These are phyloP conservation scores for Melanotus villosus DNA, from an alignment of 2,888 invertebrate genomes.

Conservation along the genomic window DNA sequence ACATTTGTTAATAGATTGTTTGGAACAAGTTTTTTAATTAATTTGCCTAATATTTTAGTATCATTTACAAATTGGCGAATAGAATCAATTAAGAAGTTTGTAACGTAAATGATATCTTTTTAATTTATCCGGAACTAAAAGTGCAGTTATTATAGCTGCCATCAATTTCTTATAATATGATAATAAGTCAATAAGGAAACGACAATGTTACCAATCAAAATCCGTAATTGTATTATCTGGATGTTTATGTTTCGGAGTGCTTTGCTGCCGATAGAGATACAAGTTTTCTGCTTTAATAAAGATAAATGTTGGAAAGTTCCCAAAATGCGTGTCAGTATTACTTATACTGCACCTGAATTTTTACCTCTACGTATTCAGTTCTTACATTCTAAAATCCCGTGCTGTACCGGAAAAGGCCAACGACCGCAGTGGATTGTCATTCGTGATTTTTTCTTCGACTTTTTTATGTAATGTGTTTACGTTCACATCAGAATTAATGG, in stretches of 20 bases:
- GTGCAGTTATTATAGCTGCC: neutral
- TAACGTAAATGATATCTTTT: too few species aligned
- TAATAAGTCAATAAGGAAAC: slow-evolving; percentile 9
- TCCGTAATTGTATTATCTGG: slow-evolving; percentile 11
- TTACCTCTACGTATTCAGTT: slow-evolving; percentile 44
- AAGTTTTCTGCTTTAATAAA: slow-evolving; percentile 43
- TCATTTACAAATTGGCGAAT: too few species aligned
- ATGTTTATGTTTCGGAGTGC: too few species aligned
- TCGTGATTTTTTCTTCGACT: slow-evolving; percentile 50
- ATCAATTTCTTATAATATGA: neutral
- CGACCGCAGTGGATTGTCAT: slow-evolving; percentile 53
- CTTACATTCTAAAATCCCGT: slow-evolving; percentile 51
- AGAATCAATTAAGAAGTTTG: too few species aligned
- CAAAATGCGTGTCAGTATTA: slow-evolving; percentile 56
- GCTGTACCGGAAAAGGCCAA: slow-evolving; percentile 50
- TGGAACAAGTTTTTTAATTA: too few species aligned
- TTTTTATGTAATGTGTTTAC: slow-evolving; percentile 51
- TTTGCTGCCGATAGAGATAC: slow-evolving; percentile 24
- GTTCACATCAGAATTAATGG: slow-evolving; percentile 51
- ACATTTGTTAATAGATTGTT: too few species aligned
- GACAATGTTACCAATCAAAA: neutral
- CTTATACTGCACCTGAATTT: slow-evolving; percentile 43
- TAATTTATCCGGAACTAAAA: too few species aligned
- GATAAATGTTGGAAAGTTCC: slow-evolving; percentile 54
- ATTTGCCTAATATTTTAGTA: too few species aligned